phyloP scores from a whole-genome alignment of 2,888 invertebrate species.

The Cosmopolites sordidus region DNA sequence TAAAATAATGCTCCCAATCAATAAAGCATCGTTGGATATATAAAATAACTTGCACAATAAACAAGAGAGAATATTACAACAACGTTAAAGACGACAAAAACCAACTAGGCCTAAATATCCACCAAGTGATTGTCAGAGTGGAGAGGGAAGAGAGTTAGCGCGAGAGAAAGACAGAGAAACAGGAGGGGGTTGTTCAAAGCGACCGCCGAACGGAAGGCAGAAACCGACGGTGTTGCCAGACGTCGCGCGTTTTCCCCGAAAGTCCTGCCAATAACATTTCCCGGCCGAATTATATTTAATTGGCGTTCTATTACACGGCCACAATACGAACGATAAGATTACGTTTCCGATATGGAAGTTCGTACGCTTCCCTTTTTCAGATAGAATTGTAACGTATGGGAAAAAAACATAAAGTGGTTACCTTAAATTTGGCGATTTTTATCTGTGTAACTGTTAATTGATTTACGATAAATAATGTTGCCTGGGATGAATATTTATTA shows the following conservation, averaged over 20 bases:
- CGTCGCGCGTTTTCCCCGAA: neutral
- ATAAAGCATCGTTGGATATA: no score
- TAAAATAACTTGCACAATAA: no score
- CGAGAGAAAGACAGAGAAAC: neutral
- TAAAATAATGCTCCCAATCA: no score
- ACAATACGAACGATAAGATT: neutral
- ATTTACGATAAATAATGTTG: neutral
- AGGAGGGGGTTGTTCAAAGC: neutral
- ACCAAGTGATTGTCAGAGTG: no score
- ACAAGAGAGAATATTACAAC: no score
- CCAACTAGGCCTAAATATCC: no score
- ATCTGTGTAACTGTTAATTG: neutral
- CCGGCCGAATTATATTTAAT: neutral
- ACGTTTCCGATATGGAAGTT: neutral
- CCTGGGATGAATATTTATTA: neutral
- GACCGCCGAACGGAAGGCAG: conserved; percentile 1
- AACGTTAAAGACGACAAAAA: no score
- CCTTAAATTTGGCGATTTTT: no score
- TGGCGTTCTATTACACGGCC: neutral
- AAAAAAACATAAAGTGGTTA: no score
- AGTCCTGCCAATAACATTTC: neutral
- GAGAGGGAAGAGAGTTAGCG: no score
- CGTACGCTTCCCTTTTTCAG: neutral
- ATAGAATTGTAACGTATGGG: no score
- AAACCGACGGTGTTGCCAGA: neutral